Conservation (phyloP, 2,113 vertebrate species). For the Seriola quinqueradiata region DNA sequence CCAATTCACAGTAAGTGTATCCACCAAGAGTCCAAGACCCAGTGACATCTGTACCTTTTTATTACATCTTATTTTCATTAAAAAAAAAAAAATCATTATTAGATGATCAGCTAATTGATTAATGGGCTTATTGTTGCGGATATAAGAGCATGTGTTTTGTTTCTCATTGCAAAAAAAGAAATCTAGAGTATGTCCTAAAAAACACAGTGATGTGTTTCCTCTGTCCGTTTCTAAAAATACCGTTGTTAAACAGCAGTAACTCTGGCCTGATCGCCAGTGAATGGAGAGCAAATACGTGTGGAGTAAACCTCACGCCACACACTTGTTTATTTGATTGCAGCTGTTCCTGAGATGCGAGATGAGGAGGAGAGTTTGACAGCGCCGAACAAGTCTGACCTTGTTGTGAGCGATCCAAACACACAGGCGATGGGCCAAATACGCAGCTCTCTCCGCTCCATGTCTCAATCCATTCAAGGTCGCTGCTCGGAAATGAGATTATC, state of each 20-base stretch:
- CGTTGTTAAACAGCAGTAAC: conserved; percentile 33
- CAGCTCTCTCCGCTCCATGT: conserved; percentile 58
- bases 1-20: background rate
- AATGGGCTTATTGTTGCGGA: background rate
- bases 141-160: conserved; percentile 26
- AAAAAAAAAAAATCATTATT: background rate
- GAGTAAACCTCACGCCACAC: conserved; percentile 54
- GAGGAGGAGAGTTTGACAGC: conserved; percentile 51
- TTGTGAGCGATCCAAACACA: conserved; percentile 68
- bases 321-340: conserved; percentile 77
- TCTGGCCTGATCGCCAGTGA: conserved; percentile 14
- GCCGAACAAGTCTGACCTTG: conserved; percentile 65
- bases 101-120: background rate
- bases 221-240: conserved; percentile 67
- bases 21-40: background rate
- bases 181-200: background rate
- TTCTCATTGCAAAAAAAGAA: conserved; percentile 29
- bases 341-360: conserved; percentile 67
- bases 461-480: conserved; percentile 68
- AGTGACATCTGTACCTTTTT: background rate
- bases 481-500: conserved; percentile 75
- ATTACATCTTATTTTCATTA: background rate
- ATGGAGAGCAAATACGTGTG: conserved; percentile 50
- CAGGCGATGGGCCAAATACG: conserved; percentile 57
- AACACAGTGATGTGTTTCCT: conserved; percentile 23